Evolutionary conservation across 2,797 vertebrate genomes (phyloP).

Genomic region (Acestrorhynchus altus): DNA sequence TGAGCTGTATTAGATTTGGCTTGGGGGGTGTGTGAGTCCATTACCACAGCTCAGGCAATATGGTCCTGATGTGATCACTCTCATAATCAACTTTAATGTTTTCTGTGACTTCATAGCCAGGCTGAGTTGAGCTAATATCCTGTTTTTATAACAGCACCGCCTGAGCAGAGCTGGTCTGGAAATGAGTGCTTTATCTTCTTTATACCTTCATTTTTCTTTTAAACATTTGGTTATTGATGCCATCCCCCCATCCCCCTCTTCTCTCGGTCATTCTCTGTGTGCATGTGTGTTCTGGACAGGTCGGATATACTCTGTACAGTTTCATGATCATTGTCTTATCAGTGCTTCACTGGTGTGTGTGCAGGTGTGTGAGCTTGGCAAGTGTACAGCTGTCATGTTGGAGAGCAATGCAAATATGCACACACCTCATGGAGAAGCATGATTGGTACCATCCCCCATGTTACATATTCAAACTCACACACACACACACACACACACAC

Average conservation of each 20-base stretch:
- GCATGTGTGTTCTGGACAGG: background rate
- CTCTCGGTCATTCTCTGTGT: background rate
- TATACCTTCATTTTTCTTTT: constrained; percentile 36
- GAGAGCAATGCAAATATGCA: constrained; percentile 8
- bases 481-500: background rate
- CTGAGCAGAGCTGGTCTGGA: constrained; percentile 20
- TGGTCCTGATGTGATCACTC: constrained; percentile 40
- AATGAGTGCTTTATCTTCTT: constrained; percentile 40
- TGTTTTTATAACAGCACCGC: constrained; percentile 38
- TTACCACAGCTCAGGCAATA: constrained; percentile 19
- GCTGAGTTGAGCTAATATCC: constrained; percentile 36
- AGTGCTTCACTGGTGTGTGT: background rate
- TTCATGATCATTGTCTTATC: background rate
- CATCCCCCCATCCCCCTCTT: background rate
- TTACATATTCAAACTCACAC: constrained; percentile 1
- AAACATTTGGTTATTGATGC: constrained; percentile 31
- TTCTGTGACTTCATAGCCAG: constrained; percentile 11
- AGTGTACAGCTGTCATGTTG: background rate
- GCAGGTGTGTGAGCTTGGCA: constrained; percentile 7
- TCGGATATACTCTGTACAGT: background rate
- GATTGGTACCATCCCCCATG: background rate
- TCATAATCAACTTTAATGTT: constrained; percentile 48
- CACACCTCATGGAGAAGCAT: background rate
- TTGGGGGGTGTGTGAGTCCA: constrained; percentile 26
- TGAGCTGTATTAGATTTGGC: no score